These are phyloP conservation scores for Colinus virginianus DNA, from an alignment of 2,113 vertebrate genomes.

Conservation along the genomic window DNA sequence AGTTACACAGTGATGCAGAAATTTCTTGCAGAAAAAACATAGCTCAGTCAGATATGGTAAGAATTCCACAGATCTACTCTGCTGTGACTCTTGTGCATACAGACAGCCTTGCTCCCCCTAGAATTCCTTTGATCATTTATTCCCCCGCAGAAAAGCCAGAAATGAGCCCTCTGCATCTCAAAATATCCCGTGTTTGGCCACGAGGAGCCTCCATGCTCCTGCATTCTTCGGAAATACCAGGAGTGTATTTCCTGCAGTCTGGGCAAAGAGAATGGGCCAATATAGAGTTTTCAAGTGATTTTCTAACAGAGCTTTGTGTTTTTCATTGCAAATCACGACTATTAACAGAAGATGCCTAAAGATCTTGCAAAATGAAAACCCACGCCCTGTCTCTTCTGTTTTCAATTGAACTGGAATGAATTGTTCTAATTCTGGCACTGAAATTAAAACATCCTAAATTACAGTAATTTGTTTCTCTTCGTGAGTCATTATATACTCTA, in stretches of 20 bases:
- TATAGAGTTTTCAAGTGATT: background rate
- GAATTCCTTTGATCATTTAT: background rate
- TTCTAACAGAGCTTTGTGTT: background rate
- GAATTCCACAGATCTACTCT: background rate
- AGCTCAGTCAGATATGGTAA: background rate
- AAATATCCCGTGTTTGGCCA: background rate
- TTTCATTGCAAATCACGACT: background rate
- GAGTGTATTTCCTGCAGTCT: background rate
- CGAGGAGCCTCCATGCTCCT: background rate
- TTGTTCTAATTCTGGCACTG: slow-evolving; percentile 66
- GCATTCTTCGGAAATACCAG: background rate
- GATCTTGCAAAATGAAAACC: slow-evolving; percentile 20
- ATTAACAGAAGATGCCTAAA: slow-evolving; percentile 40
- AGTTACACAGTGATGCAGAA: background rate
- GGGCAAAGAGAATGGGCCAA: background rate
- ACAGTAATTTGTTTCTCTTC: slow-evolving; percentile 66
- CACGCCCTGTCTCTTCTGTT: slow-evolving; percentile 40
- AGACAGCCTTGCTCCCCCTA: background rate
- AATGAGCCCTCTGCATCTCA: background rate
- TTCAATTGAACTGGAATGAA: slow-evolving; percentile 66
- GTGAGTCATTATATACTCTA: slow-evolving; percentile 41
- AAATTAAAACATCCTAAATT: slow-evolving; percentile 66
- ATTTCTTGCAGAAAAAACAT: background rate
- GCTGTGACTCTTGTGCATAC: background rate
- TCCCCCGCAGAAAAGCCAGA: background rate